Percentiles rank a stretch among this genome's conserved stretches.
These are phyloP conservation scores for Eulacestoma nigropectus DNA, from an alignment of 2,113 vertebrate species.

Conservation along the genomic window DNA sequence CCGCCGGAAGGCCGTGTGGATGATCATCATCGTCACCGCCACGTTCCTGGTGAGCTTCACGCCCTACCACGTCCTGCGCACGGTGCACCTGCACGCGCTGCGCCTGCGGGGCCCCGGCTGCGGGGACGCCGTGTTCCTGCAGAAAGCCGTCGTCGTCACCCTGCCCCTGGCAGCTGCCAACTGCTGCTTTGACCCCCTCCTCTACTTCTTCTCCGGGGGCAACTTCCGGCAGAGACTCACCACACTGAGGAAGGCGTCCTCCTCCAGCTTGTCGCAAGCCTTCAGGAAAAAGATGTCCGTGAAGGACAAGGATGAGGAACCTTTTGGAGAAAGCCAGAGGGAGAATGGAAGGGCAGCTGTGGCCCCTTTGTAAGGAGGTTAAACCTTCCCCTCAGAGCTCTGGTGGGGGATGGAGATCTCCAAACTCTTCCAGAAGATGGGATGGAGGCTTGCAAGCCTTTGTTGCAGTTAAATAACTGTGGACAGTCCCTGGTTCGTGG, in stretches of 20 bases:
- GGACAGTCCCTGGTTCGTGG: neutral
- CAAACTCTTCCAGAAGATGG: neutral
- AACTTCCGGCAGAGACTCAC: slow-evolving; percentile 85
- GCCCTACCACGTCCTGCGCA: slow-evolving; percentile 91
- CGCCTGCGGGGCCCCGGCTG: slow-evolving; percentile 48
- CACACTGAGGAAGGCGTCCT: slow-evolving; percentile 77
- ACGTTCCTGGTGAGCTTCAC: slow-evolving; percentile 90
- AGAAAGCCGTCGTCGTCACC: slow-evolving; percentile 89
- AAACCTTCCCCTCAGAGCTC: neutral
- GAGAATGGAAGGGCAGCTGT: neutral
- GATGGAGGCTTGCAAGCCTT: neutral
- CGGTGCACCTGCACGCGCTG: slow-evolving; percentile 79
- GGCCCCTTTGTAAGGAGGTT: neutral
- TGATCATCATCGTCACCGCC: slow-evolving; percentile 88
- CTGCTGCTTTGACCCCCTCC: slow-evolving; percentile 91
- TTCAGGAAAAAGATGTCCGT: slow-evolving; percentile 64
- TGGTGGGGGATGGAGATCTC: neutral
- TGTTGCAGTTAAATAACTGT: fast-evolving
- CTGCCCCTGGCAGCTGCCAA: slow-evolving; percentile 89
- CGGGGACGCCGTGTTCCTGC: slow-evolving; percentile 72
- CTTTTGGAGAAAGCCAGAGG: slow-evolving; percentile 6
- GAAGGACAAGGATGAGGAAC: slow-evolving; percentile 62
- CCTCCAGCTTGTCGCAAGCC: slow-evolving; percentile 61
- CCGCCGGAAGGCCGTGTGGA: slow-evolving; percentile 81
- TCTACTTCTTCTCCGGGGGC: slow-evolving; percentile 94